Evolutionary conservation across 2,888 invertebrate species (phyloP), one percentile per base, ranked within the genome.

Genomic region (Aricia artaxerxes): DNA sequence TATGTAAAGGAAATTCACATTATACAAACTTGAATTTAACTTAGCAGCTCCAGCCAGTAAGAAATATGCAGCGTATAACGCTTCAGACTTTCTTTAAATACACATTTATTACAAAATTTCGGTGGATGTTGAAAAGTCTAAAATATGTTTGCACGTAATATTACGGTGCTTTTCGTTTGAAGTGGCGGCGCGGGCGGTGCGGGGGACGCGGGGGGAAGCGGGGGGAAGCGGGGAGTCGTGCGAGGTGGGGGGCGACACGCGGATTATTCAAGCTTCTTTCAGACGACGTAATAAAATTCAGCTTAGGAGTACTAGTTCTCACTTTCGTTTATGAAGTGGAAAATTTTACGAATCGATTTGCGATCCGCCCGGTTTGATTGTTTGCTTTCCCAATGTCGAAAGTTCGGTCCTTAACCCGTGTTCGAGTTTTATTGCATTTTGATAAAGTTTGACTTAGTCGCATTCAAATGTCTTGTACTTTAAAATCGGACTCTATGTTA

Each of bases 251-350:
- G 69, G 35, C 24, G 44, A 81, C 82, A 81, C 89, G 88, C 87
- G 92, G 92, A 92, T 93, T 92, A 92, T 88, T 89, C 91, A 92
- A 92, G 92, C 91, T 90, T 92, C 92, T 91, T 93, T 94, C 91
- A 92, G 86, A 87, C 88, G 88, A 90, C 88, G 93, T 93, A 94
- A 94, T 94, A 94, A 94, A 94, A 94, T 92, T 93, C 94, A 93
- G 94, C 94, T 94, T 94, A 94, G 91, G 89, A 90, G 90, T 88
- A 88, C 88, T 83, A 83, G 83, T 83, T 82, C 81, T 81, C 80
- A 80, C 81, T 82, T 83, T 83, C 81, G 80, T 77, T 53, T 76
- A 76, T 76, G 76, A 76, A 76, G 76, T 75, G 75, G 75, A 75
- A 76, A 72, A 49, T 77, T 77, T 77, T 77, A 69, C 75, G 78